Evolutionary conservation across 2,113 vertebrate genomes (phyloP).

Genomic region (Mionectes macconnelli): DNA sequence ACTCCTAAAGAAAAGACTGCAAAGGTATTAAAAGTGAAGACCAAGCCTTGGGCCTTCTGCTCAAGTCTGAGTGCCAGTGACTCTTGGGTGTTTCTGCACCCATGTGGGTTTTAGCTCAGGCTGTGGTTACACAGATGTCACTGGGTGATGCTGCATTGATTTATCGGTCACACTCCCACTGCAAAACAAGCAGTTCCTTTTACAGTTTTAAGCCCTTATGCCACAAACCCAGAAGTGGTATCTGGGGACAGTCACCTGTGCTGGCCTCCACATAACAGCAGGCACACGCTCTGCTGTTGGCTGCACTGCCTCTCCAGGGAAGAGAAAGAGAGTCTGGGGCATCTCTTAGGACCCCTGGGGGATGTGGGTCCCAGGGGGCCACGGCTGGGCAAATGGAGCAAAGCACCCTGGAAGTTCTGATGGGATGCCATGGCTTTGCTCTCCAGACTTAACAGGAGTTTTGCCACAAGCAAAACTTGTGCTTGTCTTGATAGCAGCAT

Average conservation of each 20-base stretch:
- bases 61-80: background rate
- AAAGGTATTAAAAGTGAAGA: background rate
- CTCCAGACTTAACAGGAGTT: background rate
- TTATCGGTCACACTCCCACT: background rate
- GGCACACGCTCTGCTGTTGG: fast-evolving
- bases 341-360: background rate
- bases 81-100: background rate
- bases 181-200: background rate
- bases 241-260: background rate
- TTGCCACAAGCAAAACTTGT: fast-evolving
- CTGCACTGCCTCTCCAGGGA: background rate
- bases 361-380: fast-evolving
- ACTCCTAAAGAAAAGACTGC: background rate
- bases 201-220: background rate
- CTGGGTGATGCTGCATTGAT: background rate
- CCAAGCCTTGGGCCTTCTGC: background rate
- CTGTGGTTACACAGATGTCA: background rate
- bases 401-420: background rate
- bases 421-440: background rate
- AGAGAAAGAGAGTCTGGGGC: background rate
- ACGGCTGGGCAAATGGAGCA: fast-evolving
- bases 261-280: background rate
- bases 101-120: background rate
- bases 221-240: fast-evolving
- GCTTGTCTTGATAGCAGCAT: background rate